Conservation (phyloP, 2,113 vertebrate species). For the Potamarius usumacintae region DNA sequence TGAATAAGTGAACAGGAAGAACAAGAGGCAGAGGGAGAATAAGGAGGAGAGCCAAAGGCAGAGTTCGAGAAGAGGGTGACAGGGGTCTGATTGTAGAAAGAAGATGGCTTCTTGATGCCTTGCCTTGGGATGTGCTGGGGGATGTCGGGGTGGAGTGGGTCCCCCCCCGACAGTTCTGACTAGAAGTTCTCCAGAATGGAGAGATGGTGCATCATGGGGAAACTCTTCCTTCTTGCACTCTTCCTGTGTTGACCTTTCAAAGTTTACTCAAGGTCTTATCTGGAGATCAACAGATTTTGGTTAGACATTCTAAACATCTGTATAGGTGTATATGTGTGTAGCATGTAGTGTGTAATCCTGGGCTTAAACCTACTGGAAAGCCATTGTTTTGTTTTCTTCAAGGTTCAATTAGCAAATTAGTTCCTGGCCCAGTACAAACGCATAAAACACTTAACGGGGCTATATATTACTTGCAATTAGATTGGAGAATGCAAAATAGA, state of each 20-base stretch:
- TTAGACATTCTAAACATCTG: neutral
- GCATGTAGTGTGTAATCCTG: slow-evolving; percentile 7
- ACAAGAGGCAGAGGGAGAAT: slow-evolving; percentile 10
- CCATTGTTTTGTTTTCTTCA: neutral
- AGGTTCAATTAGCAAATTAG: slow-evolving; percentile 25
- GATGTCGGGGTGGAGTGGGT: no score
- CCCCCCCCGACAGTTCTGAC: neutral
- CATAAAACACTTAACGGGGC: slow-evolving; percentile 16
- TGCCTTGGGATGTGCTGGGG: neutral
- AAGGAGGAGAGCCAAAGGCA: neutral
- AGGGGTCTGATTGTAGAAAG: slow-evolving; percentile 3
- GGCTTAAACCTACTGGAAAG: neutral
- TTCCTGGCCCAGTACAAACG: neutral
- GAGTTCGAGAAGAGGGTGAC: neutral
- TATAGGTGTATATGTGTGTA: neutral
- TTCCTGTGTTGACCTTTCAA: slow-evolving; percentile 28
- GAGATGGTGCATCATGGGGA: slow-evolving; percentile 8
- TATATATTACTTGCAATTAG: slow-evolving; percentile 24
- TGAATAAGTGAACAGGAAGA: slow-evolving; percentile 67
- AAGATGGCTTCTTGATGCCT: neutral
- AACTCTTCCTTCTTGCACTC: neutral
- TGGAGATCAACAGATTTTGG: slow-evolving; percentile 27
- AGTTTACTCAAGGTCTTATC: slow-evolving; percentile 35
- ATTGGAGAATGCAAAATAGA: slow-evolving; percentile 11
- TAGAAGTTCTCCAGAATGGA: neutral